phyloP scores from a whole-genome alignment of 2,888 invertebrate genomes.

The Oxystoma pomonae region DNA sequence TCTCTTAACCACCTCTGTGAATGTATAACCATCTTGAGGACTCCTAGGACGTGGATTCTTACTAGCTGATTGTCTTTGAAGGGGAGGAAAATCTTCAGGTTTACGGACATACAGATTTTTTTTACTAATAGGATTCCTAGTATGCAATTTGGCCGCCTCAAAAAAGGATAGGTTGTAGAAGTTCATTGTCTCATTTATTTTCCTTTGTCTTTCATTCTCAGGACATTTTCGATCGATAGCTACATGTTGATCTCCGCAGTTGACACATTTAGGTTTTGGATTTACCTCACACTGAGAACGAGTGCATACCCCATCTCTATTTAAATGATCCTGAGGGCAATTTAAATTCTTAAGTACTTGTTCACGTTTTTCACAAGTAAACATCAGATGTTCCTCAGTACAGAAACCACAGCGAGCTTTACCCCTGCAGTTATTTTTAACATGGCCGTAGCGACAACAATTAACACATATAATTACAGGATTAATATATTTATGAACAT shows the following conservation, averaged over 20 bases:
- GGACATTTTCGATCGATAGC: background rate
- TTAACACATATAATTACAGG: background rate
- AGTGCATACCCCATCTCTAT: background rate
- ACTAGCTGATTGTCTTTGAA: background rate
- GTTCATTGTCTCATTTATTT: background rate
- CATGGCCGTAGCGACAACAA: background rate
- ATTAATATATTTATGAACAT: background rate
- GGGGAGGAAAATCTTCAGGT: too few species aligned
- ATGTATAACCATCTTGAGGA: background rate
- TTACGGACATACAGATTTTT: too few species aligned
- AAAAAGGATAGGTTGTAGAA: constrained; percentile 1
- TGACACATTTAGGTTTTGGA: constrained; percentile 1
- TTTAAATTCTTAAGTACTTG: background rate
- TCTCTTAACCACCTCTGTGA: background rate
- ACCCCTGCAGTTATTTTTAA: background rate
- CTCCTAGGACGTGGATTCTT: background rate
- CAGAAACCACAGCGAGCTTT: background rate
- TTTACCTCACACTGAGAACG: background rate
- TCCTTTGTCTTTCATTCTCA: background rate
- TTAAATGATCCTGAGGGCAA: background rate
- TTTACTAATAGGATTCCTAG: too few species aligned
- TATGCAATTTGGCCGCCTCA: too few species aligned
- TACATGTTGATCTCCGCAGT: background rate
- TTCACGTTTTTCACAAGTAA: background rate
- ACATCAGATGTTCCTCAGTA: background rate